Conservation (phyloP, 2,797 vertebrate genomes). For the Cossypha caffra region DNA sequence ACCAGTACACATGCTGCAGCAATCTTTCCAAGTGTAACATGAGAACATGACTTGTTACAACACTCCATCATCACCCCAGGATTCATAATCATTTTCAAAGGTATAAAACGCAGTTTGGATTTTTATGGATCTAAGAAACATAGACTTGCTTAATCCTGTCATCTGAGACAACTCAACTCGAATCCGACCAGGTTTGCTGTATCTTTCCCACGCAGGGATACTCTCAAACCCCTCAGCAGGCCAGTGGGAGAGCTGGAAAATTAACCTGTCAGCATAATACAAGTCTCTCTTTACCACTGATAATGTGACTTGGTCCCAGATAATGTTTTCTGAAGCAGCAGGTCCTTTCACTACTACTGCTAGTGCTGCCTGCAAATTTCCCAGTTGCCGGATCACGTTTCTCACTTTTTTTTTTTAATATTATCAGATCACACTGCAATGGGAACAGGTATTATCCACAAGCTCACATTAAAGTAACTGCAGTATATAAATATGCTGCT, state of each 20-base stretch:
- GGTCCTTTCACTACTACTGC: background rate
- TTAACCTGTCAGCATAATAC: background rate
- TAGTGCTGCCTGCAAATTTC: background rate
- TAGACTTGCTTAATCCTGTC: background rate
- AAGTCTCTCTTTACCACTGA: background rate
- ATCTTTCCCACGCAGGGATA: background rate
- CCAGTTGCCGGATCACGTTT: background rate
- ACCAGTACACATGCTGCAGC: background rate
- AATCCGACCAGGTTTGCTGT: background rate
- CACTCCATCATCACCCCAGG: background rate
- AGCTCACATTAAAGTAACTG: background rate
- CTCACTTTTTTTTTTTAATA: background rate
- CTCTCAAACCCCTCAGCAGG: background rate
- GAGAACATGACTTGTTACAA: background rate
- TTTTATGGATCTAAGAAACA: background rate
- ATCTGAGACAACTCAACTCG: background rate
- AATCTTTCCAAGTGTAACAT: background rate
- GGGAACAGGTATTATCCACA: background rate
- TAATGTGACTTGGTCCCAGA: background rate
- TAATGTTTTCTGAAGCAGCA: background rate
- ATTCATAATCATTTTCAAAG: background rate
- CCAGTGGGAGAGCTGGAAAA: background rate
- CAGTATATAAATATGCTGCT: background rate
- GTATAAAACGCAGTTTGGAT: background rate
- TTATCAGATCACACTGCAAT: background rate